Conservation (phyloP, 2,888 invertebrate genomes). For the Drosophila anomalata region DNA sequence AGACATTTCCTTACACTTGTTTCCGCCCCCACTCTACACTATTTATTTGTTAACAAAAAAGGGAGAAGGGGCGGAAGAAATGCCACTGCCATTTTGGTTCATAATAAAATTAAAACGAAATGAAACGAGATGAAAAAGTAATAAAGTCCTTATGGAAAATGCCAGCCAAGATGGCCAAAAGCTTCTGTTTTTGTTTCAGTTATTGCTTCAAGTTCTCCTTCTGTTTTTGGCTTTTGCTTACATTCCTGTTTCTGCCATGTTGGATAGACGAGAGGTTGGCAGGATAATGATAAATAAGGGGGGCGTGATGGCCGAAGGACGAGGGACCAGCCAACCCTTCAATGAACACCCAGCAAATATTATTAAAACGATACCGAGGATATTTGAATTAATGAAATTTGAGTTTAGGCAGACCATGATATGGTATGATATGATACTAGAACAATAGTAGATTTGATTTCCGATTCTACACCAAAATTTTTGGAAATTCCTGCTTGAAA, state of each 20-base stretch:
- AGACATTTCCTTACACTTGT: conserved; percentile 52
- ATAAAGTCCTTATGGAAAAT: conserved; percentile 80
- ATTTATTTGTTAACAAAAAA: conserved; percentile 6
- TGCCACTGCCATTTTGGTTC: conserved; percentile 64
- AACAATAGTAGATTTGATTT: background rate
- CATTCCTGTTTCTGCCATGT: conserved; percentile 38
- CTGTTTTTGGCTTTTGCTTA: conserved; percentile 17
- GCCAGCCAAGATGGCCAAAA: conserved; percentile 50
- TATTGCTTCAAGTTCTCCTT: conserved; percentile 19
- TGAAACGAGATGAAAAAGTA: conserved; percentile 81
- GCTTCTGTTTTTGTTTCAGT: conserved; percentile 37
- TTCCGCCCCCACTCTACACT: conserved; percentile 30
- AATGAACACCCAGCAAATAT: conserved; percentile 27
- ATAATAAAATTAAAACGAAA: conserved; percentile 80
- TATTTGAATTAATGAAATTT: background rate
- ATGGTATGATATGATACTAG: background rate
- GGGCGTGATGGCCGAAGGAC: conserved; percentile 26
- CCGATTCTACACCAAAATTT: too few species aligned
- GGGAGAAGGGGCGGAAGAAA: conserved; percentile 27
- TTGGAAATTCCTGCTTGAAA: background rate
- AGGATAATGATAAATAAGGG: conserved; percentile 26
- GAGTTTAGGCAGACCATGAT: background rate
- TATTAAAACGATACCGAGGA: background rate
- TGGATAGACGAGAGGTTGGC: conserved; percentile 44
- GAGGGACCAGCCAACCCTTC: conserved; percentile 40